Evolutionary conservation across 1,140 invertebrate genomes (phyloP).

Genomic region (Brachionus calyciflorus): DNA sequence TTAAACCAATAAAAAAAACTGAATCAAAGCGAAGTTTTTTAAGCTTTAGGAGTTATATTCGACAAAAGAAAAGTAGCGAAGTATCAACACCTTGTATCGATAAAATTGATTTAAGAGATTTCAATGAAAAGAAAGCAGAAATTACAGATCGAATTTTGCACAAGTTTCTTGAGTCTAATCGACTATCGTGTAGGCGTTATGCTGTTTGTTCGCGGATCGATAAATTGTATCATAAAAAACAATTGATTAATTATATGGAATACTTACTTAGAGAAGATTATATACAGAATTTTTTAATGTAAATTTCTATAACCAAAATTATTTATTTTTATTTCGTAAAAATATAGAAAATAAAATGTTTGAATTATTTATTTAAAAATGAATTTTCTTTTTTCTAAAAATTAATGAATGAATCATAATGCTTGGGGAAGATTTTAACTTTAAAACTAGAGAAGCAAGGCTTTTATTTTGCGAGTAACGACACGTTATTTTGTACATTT

Average conservation of each 20-base stretch:
- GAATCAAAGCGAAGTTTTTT: conserved; percentile 20
- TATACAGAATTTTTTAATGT: conserved; percentile 46
- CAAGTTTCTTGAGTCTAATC: neutral
- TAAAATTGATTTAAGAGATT: conserved; percentile 36
- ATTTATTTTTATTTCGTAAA: neutral
- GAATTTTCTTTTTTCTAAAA: too few species aligned
- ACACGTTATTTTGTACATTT: too few species aligned
- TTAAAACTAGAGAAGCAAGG: too few species aligned
- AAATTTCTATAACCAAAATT: conserved; percentile 6
- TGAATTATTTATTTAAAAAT: too few species aligned
- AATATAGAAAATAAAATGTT: too few species aligned
- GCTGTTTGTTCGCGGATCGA: conserved; percentile 29
- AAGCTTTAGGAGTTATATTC: neutral
- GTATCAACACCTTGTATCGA: too few species aligned
- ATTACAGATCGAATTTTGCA: conserved; percentile 6
- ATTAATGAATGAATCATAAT: too few species aligned
- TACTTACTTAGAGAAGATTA: conserved; percentile 46
- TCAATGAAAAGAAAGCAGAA: conserved; percentile 19
- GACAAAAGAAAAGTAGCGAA: too few species aligned
- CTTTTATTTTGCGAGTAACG: too few species aligned
- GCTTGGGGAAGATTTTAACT: too few species aligned
- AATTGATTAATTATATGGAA: conserved; percentile 40
- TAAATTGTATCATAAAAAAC: conserved; percentile 11
- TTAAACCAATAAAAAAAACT: neutral
- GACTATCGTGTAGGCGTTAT: neutral